phyloP scores from a whole-genome alignment of 2,113 vertebrate genomes.

The Phalacrocorax aristotelis region DNA sequence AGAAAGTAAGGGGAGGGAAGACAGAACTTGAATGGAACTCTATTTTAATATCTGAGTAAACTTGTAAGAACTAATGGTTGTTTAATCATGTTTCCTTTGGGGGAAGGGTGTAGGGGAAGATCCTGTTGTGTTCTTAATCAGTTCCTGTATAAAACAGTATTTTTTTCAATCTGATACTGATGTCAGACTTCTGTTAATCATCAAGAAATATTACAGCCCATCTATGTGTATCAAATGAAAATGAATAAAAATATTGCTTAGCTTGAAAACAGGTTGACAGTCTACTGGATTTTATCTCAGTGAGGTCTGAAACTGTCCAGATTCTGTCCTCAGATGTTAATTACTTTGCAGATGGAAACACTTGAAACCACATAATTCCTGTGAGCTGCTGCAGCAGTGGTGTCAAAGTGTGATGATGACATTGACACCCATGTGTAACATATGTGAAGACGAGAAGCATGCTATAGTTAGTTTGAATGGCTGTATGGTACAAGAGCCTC shows the following conservation, averaged over 20 bases:
- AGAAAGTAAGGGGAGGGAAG: background rate
- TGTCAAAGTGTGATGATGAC: background rate
- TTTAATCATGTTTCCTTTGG: background rate
- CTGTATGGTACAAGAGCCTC: background rate
- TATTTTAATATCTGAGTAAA: background rate
- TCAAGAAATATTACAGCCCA: background rate
- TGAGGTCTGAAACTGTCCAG: background rate
- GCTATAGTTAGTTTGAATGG: background rate
- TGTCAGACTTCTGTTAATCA: background rate
- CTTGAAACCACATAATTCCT: background rate
- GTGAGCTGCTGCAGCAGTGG: background rate
- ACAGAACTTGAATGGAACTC: background rate
- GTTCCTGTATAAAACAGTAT: background rate
- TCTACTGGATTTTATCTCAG: background rate
- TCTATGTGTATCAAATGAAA: background rate
- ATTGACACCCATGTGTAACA: background rate
- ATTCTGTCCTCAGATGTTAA: background rate
- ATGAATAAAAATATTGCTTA: background rate
- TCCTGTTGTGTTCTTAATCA: background rate
- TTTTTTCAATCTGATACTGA: background rate
- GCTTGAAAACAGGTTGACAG: background rate
- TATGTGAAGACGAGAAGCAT: background rate
- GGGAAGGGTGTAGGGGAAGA: fast-evolving
- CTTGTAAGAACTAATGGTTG: background rate
- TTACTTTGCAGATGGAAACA: background rate